Evolutionary conservation across 2,797 vertebrate species (phyloP).

Genomic region (Varecia variegata): DNA sequence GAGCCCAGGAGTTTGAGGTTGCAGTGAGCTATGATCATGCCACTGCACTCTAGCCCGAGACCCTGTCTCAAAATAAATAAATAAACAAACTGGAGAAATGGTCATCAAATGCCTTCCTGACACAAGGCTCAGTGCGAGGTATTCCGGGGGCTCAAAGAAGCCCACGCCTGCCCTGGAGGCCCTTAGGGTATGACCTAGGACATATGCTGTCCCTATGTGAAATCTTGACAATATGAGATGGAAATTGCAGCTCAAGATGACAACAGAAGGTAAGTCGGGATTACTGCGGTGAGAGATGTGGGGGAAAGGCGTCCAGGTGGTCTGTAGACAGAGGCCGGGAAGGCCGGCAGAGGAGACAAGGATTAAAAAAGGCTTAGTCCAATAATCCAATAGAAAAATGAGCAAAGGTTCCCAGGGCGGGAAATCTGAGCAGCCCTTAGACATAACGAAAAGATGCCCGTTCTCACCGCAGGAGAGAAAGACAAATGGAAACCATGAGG

Average conservation of each 20-base stretch:
- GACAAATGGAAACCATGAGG: rapidly evolving
- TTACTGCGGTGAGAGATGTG: not conserved
- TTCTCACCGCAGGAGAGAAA: not conserved
- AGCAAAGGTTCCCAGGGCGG: not conserved
- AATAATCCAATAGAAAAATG: not conserved
- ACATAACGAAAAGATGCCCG: not conserved
- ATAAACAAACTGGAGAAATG: not conserved
- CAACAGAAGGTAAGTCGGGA: not conserved
- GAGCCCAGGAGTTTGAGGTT: not conserved
- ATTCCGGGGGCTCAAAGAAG: not conserved
- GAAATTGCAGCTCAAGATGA: not conserved
- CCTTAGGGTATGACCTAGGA: not conserved
- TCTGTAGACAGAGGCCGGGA: not conserved
- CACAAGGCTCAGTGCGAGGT: no score
- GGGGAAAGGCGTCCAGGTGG: not conserved
- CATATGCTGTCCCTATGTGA: not conserved
- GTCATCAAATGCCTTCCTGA: not conserved
- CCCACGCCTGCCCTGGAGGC: not conserved
- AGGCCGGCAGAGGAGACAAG: not conserved
- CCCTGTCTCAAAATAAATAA: no score
- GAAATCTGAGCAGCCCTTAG: not conserved
- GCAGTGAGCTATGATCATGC: not conserved
- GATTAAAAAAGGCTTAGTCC: not conserved
- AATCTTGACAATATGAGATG: not conserved
- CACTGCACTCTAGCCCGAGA: not conserved